Evolutionary conservation across 2,888 invertebrate species (phyloP), one percentile per base, ranked within the genome.

Genomic region (Saturnia pavonia): DNA sequence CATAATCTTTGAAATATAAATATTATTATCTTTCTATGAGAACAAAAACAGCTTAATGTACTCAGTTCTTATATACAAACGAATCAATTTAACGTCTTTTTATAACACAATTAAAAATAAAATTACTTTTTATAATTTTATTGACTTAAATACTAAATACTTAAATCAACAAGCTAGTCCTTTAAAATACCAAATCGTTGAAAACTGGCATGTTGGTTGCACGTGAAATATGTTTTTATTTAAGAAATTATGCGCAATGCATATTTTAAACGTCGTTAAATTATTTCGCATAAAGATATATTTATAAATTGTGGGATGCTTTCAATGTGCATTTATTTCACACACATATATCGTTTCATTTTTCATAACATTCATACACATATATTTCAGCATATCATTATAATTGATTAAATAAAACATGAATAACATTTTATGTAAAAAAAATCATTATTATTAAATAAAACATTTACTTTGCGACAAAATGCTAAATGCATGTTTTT

Each of bases 401-500:
- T 40, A 40, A 40, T 1, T 16, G 25, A 14, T 63, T 57, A 25
- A 63, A 63, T 19, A 19, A 60, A 40, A 65, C n/a, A 40, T 40
- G 9, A 48, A 69, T 72, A 12, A 60, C 70, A 72, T 79, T 75
- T 40, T 71, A 74, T 78, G 76, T 76, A 75, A 73, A 77, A 78
- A 70, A 77, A 78, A 80, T 80, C 81, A 83, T 81, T 80, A 80
- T 79, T 85, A 90, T 87, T 77, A 88, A 91, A 88, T 82, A 83
- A 80, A 85, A 86, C 83, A 79, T 89, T 90, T 92, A 85, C 83
- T 90, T 92, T 92, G 90, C 92, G 88, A 85, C 82, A 82, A 91
- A 88, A 85, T 88, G 90, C 90, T 89, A 85, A 87, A 85, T 90
- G 92, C 92, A 92, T 92, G 92, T 91, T 88, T 87, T 90, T 88